Conservation (phyloP, 2,797 vertebrate genomes). For the Malurus splendens region DNA sequence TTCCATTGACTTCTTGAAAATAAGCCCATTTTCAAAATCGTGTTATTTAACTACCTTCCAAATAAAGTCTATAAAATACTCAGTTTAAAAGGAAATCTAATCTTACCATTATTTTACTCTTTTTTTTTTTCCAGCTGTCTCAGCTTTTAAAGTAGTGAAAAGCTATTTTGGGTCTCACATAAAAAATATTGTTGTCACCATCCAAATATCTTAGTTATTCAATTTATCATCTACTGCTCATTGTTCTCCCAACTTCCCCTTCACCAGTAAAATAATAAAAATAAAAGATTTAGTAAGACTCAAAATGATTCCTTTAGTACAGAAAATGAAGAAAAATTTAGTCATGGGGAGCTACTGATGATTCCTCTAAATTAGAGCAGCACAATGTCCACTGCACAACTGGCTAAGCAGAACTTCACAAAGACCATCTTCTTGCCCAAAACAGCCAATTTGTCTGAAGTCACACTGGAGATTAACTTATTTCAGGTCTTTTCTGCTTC, state of each 20-base stretch:
- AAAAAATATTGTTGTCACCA: neutral
- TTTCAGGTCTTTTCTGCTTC: neutral
- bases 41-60: neutral
- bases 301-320: neutral
- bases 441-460: neutral
- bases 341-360: neutral
- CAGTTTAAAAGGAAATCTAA: neutral
- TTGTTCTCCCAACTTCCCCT: neutral
- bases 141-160: neutral
- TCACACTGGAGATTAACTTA: neutral
- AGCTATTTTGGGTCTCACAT: neutral
- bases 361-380: neutral
- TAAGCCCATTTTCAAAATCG: neutral
- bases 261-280: neutral
- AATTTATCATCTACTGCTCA: neutral
- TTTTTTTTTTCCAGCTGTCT: neutral
- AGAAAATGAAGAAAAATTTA: neutral
- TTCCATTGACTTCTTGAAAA: neutral
- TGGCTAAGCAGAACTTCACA: neutral
- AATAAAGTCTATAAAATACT: neutral
- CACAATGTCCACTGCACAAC: neutral
- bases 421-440: neutral
- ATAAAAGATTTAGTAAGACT: neutral
- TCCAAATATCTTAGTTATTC: neutral
- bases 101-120: neutral